Evolutionary conservation across 2,797 vertebrate species (phyloP).

Genomic region (Bovichtus variegatus): DNA sequence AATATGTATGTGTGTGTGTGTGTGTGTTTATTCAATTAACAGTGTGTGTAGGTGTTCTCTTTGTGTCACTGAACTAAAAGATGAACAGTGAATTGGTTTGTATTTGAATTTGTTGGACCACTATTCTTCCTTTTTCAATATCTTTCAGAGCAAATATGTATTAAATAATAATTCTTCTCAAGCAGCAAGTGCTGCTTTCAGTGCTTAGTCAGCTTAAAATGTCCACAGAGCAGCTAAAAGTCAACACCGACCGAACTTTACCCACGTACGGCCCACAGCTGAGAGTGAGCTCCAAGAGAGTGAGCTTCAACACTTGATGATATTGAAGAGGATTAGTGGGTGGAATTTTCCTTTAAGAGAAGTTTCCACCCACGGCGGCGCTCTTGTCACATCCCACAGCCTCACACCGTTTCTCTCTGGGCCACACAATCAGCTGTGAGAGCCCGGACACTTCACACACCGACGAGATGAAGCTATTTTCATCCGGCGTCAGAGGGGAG

Average conservation of each 20-base stretch:
- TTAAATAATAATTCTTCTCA: neutral
- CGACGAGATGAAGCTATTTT: conserved; percentile 64
- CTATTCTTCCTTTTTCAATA: neutral
- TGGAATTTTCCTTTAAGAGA: conserved; percentile 64
- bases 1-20: too few relatives aligned
- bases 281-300: conserved; percentile 20
- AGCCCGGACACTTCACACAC: conserved; percentile 63
- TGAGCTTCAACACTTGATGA: conserved; percentile 8
- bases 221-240: neutral
- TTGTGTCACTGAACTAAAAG: neutral
- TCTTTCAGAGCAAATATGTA: neutral
- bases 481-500: conserved; percentile 59
- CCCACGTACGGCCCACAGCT: conserved; percentile 36
- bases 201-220: neutral
- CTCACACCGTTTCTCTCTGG: conserved; percentile 39
- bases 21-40: neutral
- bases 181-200: neutral
- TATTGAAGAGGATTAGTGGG: conserved; percentile 50
- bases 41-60: neutral
- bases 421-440: conserved; percentile 64
- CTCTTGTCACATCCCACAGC: conserved; percentile 63
- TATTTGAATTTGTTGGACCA: neutral
- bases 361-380: conserved; percentile 60
- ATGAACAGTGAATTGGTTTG: neutral
- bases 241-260: conserved; percentile 20